A percentile compares a stretch with the other conserved stretches of the same genome.
Conservation (phyloP, 2,888 invertebrate genomes). For the Drosophila acutilabella region DNA sequence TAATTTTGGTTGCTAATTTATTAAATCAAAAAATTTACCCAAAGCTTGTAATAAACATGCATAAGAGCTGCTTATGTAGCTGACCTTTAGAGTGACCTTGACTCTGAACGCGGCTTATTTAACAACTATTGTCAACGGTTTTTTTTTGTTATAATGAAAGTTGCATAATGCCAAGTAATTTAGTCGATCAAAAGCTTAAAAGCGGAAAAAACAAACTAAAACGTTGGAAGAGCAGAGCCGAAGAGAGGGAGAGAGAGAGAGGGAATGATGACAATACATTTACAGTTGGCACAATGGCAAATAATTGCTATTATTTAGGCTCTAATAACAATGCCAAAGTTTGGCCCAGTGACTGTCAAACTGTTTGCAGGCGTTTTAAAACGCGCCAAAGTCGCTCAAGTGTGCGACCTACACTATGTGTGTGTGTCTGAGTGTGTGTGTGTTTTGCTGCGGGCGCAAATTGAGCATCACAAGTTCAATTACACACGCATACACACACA, state of each 20-base stretch:
- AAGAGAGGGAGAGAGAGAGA: slow-evolving; percentile 8
- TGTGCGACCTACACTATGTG: slow-evolving; percentile 25
- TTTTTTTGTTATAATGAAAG: slow-evolving; percentile 39
- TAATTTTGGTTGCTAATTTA: slow-evolving; percentile 15
- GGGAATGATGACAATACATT: slow-evolving; percentile 33
- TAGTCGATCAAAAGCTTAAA: slow-evolving; percentile 53
- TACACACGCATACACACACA: slow-evolving; percentile 30
- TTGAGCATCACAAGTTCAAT: slow-evolving; percentile 73
- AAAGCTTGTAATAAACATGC: too few species aligned
- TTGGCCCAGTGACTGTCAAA: slow-evolving; percentile 48
- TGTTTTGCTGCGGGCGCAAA: slow-evolving; percentile 58
- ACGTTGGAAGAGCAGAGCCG: slow-evolving; percentile 3
- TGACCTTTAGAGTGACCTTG: slow-evolving; percentile 59
- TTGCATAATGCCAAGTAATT: slow-evolving; percentile 66
- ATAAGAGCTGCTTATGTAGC: too few species aligned
- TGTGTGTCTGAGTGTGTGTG: slow-evolving; percentile 10
- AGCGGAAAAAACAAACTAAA: slow-evolving; percentile 35
- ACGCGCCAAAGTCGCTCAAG: slow-evolving; percentile 38
- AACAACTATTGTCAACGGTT: slow-evolving; percentile 31
- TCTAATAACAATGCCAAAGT: slow-evolving; percentile 40
- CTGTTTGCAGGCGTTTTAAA: slow-evolving; percentile 51
- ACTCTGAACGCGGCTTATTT: slow-evolving; percentile 53
- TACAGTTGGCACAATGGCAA: slow-evolving; percentile 47
- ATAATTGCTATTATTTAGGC: slow-evolving; percentile 54
- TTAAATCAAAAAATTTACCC: background rate